Evolutionary conservation across 2,888 invertebrate genomes (phyloP).

Genomic region (Heliconius hortense): DNA sequence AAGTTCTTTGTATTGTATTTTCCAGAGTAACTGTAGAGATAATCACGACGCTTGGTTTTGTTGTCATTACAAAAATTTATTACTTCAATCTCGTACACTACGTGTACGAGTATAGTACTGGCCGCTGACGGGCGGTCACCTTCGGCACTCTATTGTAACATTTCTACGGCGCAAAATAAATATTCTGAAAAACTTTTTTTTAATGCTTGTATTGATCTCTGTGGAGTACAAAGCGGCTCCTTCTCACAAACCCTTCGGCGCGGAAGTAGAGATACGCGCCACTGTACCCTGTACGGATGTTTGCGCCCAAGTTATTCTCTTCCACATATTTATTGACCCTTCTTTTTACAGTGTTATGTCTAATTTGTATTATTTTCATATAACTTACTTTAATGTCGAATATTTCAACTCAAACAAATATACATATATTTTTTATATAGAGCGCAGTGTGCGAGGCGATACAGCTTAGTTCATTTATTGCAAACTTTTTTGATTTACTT

Average conservation of each 20-base stretch:
- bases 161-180: neutral
- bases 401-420: neutral
- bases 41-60: neutral
- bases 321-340: neutral
- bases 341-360: neutral
- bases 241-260: slow-evolving; percentile 3
- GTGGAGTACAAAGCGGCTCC: slow-evolving; percentile 11
- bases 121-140: neutral
- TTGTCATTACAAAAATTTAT: neutral
- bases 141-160: neutral
- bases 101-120: neutral
- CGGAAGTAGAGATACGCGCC: slow-evolving; percentile 17
- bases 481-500: too few relatives aligned
- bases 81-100: neutral
- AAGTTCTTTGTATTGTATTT: slow-evolving; percentile 30
- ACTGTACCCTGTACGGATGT: neutral
- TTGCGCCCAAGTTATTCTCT: neutral
- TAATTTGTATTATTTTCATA: neutral
- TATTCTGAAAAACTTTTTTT: slow-evolving; percentile 3
- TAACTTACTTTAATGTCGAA: neutral
- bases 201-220: slow-evolving; percentile 2
- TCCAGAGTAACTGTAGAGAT: neutral
- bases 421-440: neutral
- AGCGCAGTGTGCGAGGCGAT: neutral
- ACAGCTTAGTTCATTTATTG: neutral